Evolutionary conservation across 2,888 invertebrate species (phyloP).

Genomic region (Drosophila macrospina): DNA sequence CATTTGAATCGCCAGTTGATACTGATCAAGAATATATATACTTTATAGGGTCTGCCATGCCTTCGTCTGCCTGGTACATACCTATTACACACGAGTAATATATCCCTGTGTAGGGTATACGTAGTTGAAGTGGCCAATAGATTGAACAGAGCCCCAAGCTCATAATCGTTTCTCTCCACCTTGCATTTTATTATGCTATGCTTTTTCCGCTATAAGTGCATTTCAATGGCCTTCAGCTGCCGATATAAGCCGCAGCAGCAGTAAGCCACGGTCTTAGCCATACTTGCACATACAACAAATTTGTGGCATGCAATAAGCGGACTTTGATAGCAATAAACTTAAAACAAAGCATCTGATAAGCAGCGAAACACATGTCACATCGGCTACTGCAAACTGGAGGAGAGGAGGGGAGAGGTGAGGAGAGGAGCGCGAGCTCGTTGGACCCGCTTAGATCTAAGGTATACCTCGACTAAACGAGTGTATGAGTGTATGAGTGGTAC

Average conservation of each 20-base stretch:
- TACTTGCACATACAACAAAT: constrained; percentile 27
- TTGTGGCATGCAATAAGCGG: constrained; percentile 43
- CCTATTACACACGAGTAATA: no score
- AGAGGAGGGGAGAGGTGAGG: no score
- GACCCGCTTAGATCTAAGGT: constrained; percentile 27
- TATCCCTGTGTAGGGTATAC: no score
- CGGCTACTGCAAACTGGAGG: constrained; percentile 22
- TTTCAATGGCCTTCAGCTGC: constrained; percentile 5
- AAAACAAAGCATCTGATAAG: constrained; percentile 58
- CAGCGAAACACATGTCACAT: constrained; percentile 60
- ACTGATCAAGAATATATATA: no score
- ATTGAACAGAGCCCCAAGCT: not conserved
- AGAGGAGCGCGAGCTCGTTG: no score
- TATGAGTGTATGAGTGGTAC: no score
- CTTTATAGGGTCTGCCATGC: no score
- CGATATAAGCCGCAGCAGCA: constrained; percentile 1
- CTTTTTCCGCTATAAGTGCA: not conserved
- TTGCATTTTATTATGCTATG: not conserved
- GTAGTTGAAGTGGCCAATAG: no score
- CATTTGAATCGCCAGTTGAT: no score
- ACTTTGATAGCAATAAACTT: constrained; percentile 45
- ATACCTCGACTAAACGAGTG: constrained; percentile 2
- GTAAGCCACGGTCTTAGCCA: constrained; percentile 9
- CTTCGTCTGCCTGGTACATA: no score
- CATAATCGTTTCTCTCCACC: not conserved